Evolutionary conservation across 2,888 invertebrate genomes (phyloP), one percentile per base, ranked within the genome.

Genomic region (Papilio demoleus): DNA sequence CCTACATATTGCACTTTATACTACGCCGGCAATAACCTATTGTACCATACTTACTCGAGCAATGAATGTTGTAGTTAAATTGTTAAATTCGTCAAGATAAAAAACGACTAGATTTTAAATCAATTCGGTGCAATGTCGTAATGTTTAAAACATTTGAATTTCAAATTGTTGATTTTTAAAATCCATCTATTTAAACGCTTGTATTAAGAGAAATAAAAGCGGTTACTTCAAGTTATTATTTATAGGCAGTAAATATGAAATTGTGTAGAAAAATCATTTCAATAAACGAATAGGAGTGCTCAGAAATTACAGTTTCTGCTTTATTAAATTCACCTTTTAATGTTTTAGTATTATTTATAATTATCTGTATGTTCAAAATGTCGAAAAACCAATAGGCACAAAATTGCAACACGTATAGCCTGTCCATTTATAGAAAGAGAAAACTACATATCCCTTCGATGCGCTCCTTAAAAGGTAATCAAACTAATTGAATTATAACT

Each of bases 401-500:
- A 12, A 4, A 1, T 38, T 38, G 11, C 14, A 12, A 8, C 8
- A 42, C 6, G 6, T 8, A 9, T 8, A 42, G 8, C n/a, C n/a
- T n/a, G 4, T n/a, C n/a, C 4, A 45, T 45, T 8, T 8, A 45
- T 19, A 45, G 17, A 45, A 45, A 40, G 1, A 9, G 42, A n/a
- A 6, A 45, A 19, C 17, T 12, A 45, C 8, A 36, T 50, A 24
- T 53, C 40, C 53, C 22, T 50, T 42, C 34, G 27, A 60, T 42
- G 40, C 64, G 59, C 59, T 53, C 68, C 59, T 64, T 68, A 68
- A 68, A 19, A 68, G 36, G 59, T 65, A 60, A 64, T 68, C 68
- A 64, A 42, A 65, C 64, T 68, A 68, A 68, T 68, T 68, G 68
- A 68, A 65, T 68, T 68, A 68, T 59, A 65, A 68, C 60, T 65